Evolutionary conservation across 2,888 invertebrate genomes (phyloP).

Genomic region (Synanthedon tipuliformis): DNA sequence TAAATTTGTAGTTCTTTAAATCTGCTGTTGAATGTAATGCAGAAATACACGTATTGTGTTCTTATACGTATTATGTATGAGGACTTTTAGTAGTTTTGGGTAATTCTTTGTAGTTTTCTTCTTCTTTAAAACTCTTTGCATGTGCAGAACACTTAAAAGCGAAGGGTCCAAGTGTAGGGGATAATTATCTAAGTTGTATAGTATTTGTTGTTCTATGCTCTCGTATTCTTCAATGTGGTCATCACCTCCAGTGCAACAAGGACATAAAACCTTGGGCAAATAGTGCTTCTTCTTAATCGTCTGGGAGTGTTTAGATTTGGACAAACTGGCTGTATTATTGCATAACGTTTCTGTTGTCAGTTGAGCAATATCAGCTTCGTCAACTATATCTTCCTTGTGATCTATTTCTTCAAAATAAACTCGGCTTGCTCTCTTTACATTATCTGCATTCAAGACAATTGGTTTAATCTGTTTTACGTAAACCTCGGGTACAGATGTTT

Average conservation of each 20-base stretch:
- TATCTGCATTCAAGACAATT: neutral
- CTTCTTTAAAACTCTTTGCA: conserved; percentile 22
- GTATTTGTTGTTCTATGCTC: conserved; percentile 29
- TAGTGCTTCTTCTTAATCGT: conserved; percentile 11
- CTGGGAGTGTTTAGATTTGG: conserved; percentile 1
- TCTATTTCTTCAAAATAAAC: neutral
- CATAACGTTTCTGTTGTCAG: neutral
- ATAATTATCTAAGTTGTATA: conserved; percentile 16
- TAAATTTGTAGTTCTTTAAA: no score
- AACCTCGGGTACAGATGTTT: conserved; percentile 20
- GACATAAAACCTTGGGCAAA: conserved; percentile 33
- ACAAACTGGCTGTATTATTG: neutral
- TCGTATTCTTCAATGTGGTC: conserved; percentile 36
- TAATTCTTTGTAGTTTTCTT: conserved; percentile 24
- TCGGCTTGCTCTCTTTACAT: neutral
- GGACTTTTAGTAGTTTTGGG: conserved; percentile 22
- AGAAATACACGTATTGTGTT: conserved; percentile 13
- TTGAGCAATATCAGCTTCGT: neutral
- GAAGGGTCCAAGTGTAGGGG: conserved; percentile 36
- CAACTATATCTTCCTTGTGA: neutral
- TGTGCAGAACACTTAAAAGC: conserved; percentile 36
- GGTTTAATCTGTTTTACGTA: neutral
- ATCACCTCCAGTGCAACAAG: conserved; percentile 41
- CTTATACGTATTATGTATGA: conserved; percentile 33
- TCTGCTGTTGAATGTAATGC: no score